Evolutionary conservation across 2,113 vertebrate genomes (phyloP), one percentile per base, ranked within the genome.

Genomic region (Hyla sarda): DNA sequence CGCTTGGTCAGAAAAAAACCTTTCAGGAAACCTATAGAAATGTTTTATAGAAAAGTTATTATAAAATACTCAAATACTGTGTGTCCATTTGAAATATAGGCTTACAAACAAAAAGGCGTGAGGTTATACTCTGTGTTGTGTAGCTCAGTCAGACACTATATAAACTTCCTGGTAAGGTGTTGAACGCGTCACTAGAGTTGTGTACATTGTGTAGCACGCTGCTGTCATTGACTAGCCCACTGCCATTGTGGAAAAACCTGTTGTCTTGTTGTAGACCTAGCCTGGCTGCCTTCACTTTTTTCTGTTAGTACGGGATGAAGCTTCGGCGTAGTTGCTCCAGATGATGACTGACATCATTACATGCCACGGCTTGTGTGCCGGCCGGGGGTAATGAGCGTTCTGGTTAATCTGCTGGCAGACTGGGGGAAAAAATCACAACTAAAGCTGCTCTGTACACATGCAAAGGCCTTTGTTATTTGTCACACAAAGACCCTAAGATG

Each of bases 321-420:
- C 72, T 62, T 3, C 23, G 17, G 45, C 47, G 67, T 17, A 73
- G 37, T 73, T 58, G 82, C 65, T 84, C 12, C 54, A 14, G 71
- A 84, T 84, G 60, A 74, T 74, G 82, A 48, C 32, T 60, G 82
- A 62, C 72, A 65, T 62, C 62, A 84, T 84, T 84, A 37, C 56
- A 77, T 84, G 82, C 82, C 82, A 21, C 69, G 28, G 69, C 69
- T 73, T 83, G 82, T 73, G 71, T 83, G 72, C 82, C 83, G 34
- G 37, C 32, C 60, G 72, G 72, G 72, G 72, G 25, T 77, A 84
- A 76, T 84, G 83, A 84, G 83, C 56, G 19, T 34, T 48, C 72
- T 50, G 72, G 72, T 84, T 84, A 65, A 75, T 76, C 54, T 65
- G 14, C 82, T 65, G 73, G 83, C 72, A 76, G 54, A 56, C 54